phyloP scores from a whole-genome alignment of 2,888 invertebrate genomes.

The Quadroppia sp. region DNA sequence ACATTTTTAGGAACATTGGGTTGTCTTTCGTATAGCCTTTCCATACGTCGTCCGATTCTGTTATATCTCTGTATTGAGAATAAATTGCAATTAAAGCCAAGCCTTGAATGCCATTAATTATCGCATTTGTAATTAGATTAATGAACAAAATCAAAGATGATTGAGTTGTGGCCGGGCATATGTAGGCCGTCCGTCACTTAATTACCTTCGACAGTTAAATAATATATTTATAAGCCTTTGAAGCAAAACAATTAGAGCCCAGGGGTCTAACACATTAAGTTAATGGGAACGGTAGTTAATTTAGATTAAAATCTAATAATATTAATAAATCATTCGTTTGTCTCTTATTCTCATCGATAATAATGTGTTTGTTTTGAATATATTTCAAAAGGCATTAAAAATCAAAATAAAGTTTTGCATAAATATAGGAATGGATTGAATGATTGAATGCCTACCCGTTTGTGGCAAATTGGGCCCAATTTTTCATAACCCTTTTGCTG shows the following conservation, averaged over 20 bases:
- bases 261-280: not conserved
- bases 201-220: not conserved
- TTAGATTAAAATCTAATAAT: not conserved
- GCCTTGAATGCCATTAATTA: too few relatives aligned
- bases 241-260: not conserved
- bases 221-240: not conserved
- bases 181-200: not conserved
- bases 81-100: not conserved
- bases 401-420: not conserved
- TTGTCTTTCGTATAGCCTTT: conserved; percentile 14
- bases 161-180: not conserved
- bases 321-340: not conserved
- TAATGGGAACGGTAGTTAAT: conserved; percentile 21
- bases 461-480: conserved; percentile 32
- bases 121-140: too few relatives aligned
- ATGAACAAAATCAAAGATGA: too few relatives aligned
- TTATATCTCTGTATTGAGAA: not conserved
- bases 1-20: conserved; percentile 29
- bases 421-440: not conserved
- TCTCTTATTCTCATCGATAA: conserved; percentile 2
- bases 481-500: conserved; percentile 28
- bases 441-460: not conserved
- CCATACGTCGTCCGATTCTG: conserved; percentile 20
- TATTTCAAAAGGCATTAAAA: not conserved
- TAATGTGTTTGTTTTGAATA: not conserved